phyloP scores from a whole-genome alignment of 2,797 vertebrate species.

The Moxostoma hubbsi region DNA sequence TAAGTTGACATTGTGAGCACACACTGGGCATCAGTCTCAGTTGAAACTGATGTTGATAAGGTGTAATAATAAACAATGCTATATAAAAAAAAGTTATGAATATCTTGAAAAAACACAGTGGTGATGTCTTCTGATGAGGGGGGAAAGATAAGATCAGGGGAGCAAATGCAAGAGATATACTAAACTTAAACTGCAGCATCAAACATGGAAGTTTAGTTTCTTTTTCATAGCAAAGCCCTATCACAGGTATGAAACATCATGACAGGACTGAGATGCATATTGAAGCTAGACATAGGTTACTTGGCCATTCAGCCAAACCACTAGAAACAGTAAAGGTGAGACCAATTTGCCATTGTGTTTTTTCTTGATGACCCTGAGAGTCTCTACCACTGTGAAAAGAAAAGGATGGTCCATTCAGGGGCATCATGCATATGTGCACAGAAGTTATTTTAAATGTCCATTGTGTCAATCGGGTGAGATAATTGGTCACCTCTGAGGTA shows the following conservation, averaged over 20 bases:
- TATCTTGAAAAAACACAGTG: background rate
- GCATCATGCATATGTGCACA: background rate
- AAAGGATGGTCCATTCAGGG: background rate
- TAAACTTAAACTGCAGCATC: too few relatives aligned
- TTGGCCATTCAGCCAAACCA: constrained; percentile 60
- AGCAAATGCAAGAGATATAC: background rate
- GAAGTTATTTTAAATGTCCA: constrained; percentile 31
- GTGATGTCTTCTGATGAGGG: background rate
- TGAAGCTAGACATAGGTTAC: constrained; percentile 69
- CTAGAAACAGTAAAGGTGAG: constrained; percentile 70
- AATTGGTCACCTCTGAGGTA: constrained; percentile 63
- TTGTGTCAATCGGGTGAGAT: constrained; percentile 70
- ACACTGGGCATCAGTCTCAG: too few relatives aligned
- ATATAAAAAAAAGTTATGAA: background rate
- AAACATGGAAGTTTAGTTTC: background rate
- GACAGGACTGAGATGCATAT: constrained; percentile 64
- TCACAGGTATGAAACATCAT: background rate
- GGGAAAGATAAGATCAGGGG: background rate
- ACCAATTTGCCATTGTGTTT: constrained; percentile 27
- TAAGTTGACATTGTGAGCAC: background rate
- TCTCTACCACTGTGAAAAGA: constrained; percentile 2
- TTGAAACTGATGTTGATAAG: background rate
- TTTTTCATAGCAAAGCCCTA: background rate
- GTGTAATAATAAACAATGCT: background rate
- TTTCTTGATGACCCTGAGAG: background rate